Evolutionary conservation across 1,140 invertebrate genomes (phyloP).

Genomic region (Drosophila carrolli): DNA sequence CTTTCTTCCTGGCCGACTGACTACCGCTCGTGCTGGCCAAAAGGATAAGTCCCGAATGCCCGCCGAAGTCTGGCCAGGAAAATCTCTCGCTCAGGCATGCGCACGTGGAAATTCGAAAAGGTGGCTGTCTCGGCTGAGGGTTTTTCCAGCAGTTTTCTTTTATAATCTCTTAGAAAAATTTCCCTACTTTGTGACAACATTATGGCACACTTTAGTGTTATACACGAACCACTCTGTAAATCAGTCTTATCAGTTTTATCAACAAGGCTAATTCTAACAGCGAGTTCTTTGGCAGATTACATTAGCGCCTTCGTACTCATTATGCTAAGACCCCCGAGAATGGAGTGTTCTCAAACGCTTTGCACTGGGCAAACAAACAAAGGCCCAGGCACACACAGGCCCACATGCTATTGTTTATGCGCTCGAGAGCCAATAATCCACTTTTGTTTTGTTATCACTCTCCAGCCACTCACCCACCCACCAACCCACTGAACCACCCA

Average conservation of each 20-base stretch:
- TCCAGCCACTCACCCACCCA: slow-evolving; percentile 27
- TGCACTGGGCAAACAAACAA: slow-evolving; percentile 50
- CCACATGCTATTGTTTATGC: slow-evolving; percentile 64
- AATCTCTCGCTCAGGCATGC: slow-evolving; percentile 64
- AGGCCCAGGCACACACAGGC: slow-evolving; percentile 7
- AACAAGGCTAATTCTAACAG: slow-evolving; percentile 21
- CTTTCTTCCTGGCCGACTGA: slow-evolving; percentile 31
- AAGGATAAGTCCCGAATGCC: slow-evolving; percentile 9
- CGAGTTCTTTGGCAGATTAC: slow-evolving; percentile 9
- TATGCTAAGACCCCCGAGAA: slow-evolving; percentile 19
- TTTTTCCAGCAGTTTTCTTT: background rate
- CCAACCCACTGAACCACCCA: slow-evolving; percentile 8
- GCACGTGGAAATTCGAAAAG: slow-evolving; percentile 51
- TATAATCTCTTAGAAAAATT: background rate
- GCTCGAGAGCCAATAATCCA: slow-evolving; percentile 80
- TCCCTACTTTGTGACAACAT: slow-evolving; percentile 29
- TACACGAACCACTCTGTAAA: slow-evolving; percentile 21
- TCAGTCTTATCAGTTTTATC: background rate
- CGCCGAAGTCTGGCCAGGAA: slow-evolving; percentile 16
- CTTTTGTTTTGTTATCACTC: slow-evolving; percentile 81
- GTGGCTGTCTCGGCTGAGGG: slow-evolving; percentile 45
- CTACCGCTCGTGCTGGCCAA: slow-evolving; percentile 18
- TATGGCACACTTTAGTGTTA: slow-evolving; percentile 47
- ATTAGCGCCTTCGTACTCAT: slow-evolving; percentile 22
- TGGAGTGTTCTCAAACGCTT: slow-evolving; percentile 39